Percentiles rank a stretch among this genome's conserved stretches.
These are phyloP conservation scores for Seriola dumerili DNA, from an alignment of 2,113 vertebrate species.

Conservation along the genomic window DNA sequence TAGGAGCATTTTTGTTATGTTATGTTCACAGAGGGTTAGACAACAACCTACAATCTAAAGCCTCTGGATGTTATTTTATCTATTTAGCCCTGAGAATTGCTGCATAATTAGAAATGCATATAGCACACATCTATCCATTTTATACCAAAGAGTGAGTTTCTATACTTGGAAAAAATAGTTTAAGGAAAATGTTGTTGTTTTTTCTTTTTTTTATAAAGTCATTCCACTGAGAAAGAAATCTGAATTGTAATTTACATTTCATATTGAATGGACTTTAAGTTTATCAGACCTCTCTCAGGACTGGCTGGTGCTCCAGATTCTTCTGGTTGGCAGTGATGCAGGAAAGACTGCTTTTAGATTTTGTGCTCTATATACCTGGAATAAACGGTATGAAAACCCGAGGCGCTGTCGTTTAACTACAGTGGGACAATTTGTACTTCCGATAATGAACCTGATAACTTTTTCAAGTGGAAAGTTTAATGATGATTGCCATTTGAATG, in stretches of 20 bases:
- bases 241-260: too few relatives aligned
- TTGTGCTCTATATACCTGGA: conserved; percentile 16
- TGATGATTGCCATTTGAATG: neutral
- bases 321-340: neutral
- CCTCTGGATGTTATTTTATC: neutral
- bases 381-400: neutral
- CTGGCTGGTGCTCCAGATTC: conserved; percentile 28
- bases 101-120: neutral
- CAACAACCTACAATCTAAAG: too few relatives aligned
- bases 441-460: neutral
- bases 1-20: neutral
- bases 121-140: neutral
- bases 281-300: conserved; percentile 6
- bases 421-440: too few relatives aligned
- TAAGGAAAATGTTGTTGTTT: neutral
- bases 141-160: neutral
- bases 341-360: conserved; percentile 14
- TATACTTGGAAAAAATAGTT: too few relatives aligned
- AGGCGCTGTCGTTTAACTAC: neutral
- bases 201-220: neutral
- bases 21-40: neutral
- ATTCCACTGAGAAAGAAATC: neutral
- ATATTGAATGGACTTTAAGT: neutral
- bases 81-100: neutral
- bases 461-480: neutral